Conservation (phyloP, 1,140 invertebrate species). For the Calliphora vicina region DNA sequence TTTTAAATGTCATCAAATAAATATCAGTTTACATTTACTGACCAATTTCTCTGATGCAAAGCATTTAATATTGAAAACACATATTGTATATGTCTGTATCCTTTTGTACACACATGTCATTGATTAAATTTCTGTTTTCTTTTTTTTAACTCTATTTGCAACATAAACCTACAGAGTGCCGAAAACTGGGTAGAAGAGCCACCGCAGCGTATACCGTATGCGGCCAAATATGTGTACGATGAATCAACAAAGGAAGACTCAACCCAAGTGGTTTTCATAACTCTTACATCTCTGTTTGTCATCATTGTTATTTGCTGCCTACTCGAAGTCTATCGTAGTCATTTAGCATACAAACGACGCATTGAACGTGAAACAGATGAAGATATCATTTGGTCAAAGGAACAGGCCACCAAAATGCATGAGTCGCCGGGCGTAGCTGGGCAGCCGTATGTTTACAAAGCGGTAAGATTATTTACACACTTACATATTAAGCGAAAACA, state of each 20-base stretch:
- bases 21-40: too few relatives aligned
- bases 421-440: constrained; percentile 64
- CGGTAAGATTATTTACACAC: constrained; percentile 44
- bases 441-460: constrained; percentile 59
- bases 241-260: constrained; percentile 78
- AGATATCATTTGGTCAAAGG: constrained; percentile 72
- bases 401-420: constrained; percentile 71
- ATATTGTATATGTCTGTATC: too few relatives aligned
- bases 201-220: constrained; percentile 76
- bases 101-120: not conserved
- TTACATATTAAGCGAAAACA: not conserved
- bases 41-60: too few relatives aligned
- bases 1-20: too few relatives aligned
- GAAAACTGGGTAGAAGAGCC: constrained; percentile 83
- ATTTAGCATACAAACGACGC: constrained; percentile 72
- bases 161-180: constrained; percentile 63
- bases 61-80: too few relatives aligned
- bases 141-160: not conserved
- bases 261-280: constrained; percentile 78
- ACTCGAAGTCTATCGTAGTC: constrained; percentile 72
- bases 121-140: not conserved
- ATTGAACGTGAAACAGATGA: constrained; percentile 75
- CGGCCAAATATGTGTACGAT: constrained; percentile 73
- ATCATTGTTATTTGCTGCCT: constrained; percentile 71
- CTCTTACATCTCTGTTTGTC: constrained; percentile 73